Conservation (phyloP, 2,113 vertebrate species). For the Caracal caracal region DNA sequence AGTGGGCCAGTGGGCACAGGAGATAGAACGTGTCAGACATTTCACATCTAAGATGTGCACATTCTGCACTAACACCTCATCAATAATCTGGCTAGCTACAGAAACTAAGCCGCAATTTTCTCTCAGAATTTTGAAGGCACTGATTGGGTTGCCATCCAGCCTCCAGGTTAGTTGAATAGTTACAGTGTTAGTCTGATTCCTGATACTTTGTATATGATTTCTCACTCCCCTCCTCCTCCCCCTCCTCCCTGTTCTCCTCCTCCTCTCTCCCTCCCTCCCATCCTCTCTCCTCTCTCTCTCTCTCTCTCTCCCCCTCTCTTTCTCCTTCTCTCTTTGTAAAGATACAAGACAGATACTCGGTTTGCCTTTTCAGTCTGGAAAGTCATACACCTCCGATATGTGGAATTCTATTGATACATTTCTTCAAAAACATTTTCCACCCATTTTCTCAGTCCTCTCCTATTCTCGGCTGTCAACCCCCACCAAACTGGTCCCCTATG, state of each 20-base stretch:
- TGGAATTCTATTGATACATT: not conserved
- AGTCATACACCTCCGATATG: not conserved
- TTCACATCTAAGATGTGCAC: not conserved
- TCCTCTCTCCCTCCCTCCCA: not conserved
- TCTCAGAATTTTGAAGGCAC: not conserved
- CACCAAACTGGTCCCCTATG: not conserved
- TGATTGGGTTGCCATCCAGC: not conserved
- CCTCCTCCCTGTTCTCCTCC: not conserved
- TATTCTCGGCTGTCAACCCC: not conserved
- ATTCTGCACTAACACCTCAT: not conserved
- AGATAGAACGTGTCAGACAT: not conserved
- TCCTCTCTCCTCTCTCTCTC: not conserved
- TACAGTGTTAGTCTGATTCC: not conserved
- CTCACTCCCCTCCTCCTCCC: not conserved
- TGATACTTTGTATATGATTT: not conserved
- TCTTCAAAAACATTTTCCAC: not conserved
- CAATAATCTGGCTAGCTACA: not conserved
- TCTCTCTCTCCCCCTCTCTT: not conserved
- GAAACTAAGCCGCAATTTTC: not conserved
- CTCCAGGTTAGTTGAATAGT: not conserved
- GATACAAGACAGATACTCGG: not conserved
- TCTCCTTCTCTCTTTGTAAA: not conserved
- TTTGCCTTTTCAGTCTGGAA: not conserved
- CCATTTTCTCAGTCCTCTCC: not conserved
- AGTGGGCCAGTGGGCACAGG: not conserved